Percentiles rank a stretch among this genome's conserved stretches.
These are phyloP conservation scores for Papilio xuthus DNA, from an alignment of 1,140 invertebrate species.

Conservation along the genomic window DNA sequence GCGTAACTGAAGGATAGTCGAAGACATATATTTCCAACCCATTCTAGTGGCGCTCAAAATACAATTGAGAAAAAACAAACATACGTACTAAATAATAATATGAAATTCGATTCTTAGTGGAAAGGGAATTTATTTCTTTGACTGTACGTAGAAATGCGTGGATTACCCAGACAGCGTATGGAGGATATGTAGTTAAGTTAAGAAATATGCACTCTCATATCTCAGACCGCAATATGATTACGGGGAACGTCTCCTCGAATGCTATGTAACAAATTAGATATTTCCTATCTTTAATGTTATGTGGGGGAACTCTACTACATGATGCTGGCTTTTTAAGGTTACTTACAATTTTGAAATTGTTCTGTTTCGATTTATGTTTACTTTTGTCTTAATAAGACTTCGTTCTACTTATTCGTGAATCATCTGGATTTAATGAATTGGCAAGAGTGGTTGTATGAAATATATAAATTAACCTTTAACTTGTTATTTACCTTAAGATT, in stretches of 20 bases:
- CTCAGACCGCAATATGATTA: slow-evolving; percentile 58
- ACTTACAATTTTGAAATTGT: not conserved
- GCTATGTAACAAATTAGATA: slow-evolving; percentile 56
- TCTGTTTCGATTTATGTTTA: too few relatives aligned
- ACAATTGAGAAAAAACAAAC: not conserved
- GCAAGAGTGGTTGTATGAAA: not conserved
- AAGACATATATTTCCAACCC: not conserved
- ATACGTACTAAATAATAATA: not conserved
- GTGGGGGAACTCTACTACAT: not conserved
- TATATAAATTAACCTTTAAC: not conserved
- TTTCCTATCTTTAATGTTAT: slow-evolving; percentile 37
- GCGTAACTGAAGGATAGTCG: not conserved
- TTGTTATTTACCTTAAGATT: not conserved
- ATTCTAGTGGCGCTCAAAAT: not conserved
- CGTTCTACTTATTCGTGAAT: too few relatives aligned
- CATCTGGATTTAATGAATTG: not conserved
- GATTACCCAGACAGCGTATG: slow-evolving; percentile 9
- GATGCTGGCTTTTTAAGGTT: not conserved
- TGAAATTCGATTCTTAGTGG: not conserved
- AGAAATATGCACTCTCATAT: slow-evolving; percentile 57
- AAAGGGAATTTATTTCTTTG: not conserved
- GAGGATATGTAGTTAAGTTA: slow-evolving; percentile 43
- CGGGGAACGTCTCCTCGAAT: slow-evolving; percentile 48
- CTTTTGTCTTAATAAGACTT: too few relatives aligned
- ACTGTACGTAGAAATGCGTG: not conserved